Base-by-base conservation (phyloP, 2,888 invertebrate species). In the Chymomyza fuscimana region DNA sequence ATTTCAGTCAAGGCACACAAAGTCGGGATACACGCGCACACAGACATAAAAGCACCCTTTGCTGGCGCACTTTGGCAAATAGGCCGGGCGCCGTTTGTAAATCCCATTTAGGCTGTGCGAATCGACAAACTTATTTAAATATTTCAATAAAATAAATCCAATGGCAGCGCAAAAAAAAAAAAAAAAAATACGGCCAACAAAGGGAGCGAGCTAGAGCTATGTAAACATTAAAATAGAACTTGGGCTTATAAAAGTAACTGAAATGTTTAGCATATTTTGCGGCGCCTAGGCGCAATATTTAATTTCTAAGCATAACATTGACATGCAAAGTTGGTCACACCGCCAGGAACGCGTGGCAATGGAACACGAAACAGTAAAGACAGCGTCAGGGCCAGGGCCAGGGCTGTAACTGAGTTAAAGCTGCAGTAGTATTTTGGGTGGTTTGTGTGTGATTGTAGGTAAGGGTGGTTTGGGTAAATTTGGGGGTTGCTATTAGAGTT, bases 131-230 rank as follows among this genome's bases (percentile, higher is more conserved):
- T 89, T 86, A 89, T 89, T 89, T 89, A 86, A 90, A 89, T 89
- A 89, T 89, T 89, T 88, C 89, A 89, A 90, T 90, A 89, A 90
- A 90, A 82, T 82, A 88, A 90, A 89, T 89, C 88, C 81, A 81
- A 79, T 73, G 82, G 73, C 75, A 72, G 60, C 25, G 32, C 36
- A 1, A 32, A 25, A 66, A 63, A 46, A 67, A 46, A 67, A 46
- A 60, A 50, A 36, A 16, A 63, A 22, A 29, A 50, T 52, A 58
- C 12, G 46, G 46, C 50, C 15, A 7, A 12, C 50, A n/a, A 12
- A 10, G 32, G 51, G 46, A 25, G 64, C 60, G 32, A 32, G 56
- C 68, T 51, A 63, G 56, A 65, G 59, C 69, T 54, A 60, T 50
- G 66, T 63, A 71, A 67, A 64, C 67, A 63, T 67, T 32, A 70